A percentile compares a stretch with the other conserved stretches of the same genome.
These are phyloP conservation scores for Dryadula phaetusa DNA, from an alignment of 2,888 invertebrate genomes.

Conservation along the genomic window DNA sequence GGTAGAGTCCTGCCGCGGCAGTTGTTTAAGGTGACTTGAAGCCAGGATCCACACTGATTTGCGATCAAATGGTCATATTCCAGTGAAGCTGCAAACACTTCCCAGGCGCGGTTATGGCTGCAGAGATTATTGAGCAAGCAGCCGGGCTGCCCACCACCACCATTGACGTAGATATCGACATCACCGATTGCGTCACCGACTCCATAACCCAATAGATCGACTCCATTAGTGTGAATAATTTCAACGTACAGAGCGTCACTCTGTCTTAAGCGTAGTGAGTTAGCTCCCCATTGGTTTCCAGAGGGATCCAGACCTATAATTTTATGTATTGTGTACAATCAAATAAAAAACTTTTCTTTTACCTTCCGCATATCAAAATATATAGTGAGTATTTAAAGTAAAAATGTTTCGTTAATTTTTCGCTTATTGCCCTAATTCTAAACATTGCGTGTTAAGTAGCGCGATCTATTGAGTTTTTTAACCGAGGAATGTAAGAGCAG, in stretches of 20 bases:
- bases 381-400: not conserved
- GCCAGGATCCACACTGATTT: conserved; percentile 51
- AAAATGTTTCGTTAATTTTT: no score
- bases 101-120: conserved; percentile 62
- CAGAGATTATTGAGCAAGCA: conserved; percentile 57
- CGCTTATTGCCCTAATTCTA: no score
- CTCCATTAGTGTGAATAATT: conserved; percentile 67
- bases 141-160: conserved; percentile 87
- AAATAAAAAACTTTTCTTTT: not conserved
- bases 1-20: conserved; percentile 55
- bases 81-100: conserved; percentile 60
- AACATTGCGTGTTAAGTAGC: no score
- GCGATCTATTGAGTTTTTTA: no score
- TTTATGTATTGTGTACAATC: not conserved
- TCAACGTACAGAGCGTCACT: conserved; percentile 67
- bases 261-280: conserved; percentile 50
- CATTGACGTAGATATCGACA: conserved; percentile 95
- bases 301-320: conserved; percentile 63
- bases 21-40: conserved; percentile 53
- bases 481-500: no score
- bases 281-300: conserved; percentile 54
- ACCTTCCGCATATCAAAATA: not conserved
- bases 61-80: conserved; percentile 51
- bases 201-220: conserved; percentile 74
- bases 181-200: conserved; percentile 90